Evolutionary conservation across 2,888 invertebrate genomes (phyloP), one percentile per base, ranked within the genome.

Genomic region (Lasiommata megera): DNA sequence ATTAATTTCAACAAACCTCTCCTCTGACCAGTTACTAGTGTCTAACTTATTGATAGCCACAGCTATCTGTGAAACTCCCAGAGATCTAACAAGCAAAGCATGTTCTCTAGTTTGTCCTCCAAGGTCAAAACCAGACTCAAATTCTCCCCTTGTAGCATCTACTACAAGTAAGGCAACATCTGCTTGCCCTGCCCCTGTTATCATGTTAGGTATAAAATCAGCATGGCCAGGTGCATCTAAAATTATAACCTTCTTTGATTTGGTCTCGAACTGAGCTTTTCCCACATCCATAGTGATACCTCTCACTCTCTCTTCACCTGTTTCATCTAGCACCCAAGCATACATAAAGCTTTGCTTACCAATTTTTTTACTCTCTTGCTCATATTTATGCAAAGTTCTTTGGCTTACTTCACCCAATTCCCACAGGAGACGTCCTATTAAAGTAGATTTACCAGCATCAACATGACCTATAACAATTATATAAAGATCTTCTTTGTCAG

Each of bases 141-240:
- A 99, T 88, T 99, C 99, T 18, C 99, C 99, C 69, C 96, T 92
- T 0, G 96, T 96, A 0, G 99, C 97, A 91, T 99, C 99, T 0
- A 99, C 96, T 0, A 99, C 99, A 17, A 99, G 87, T 31, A 99
- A 90, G 11, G 98, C 99, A 0, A 98, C 99, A 89, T 99, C 99
- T 1, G 99, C 99, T 84, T 99, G 99, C 0, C 98, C 97, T 1
- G 99, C 98, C 12, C 99, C 99, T 11, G 96, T 97, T 68, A 99
- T 99, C 99, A 99, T 99, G 74, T 99, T 99, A 1, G 99, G 99
- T 76, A 99, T 99, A 77, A 99, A 99, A 82, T 99, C 99, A 79
- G 97, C 98, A 82, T 99, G 99, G 0, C 99, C 99, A 0, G 99
- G 99, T 28, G 99, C 99, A 92, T 99, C 99, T 57, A 99, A 88